A percentile compares a stretch with the other conserved stretches of the same genome.
Evolutionary conservation across 2,888 invertebrate species (phyloP).

Genomic region (Anthrax anthrax): DNA sequence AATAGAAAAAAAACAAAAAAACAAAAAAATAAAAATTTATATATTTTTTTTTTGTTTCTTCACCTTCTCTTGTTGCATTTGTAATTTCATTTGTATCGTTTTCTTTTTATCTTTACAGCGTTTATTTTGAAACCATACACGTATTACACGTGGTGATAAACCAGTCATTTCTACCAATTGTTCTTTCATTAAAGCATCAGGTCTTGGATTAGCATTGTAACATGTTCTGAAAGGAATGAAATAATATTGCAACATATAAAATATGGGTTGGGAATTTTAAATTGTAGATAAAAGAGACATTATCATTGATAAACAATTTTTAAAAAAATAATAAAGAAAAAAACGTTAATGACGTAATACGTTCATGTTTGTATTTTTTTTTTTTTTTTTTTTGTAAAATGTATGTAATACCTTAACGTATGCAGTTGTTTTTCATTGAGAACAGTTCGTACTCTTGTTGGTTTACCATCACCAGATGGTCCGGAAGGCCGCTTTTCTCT

Average conservation of each 20-base stretch:
- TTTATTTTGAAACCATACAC: conserved; percentile 99
- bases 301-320: no score
- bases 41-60: background rate
- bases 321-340: no score
- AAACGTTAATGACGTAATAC: no score
- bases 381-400: no score
- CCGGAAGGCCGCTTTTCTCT: conserved; percentile 37
- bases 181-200: conserved; percentile 98
- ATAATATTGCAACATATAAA: no score
- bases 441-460: conserved; percentile 96
- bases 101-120: conserved; percentile 96
- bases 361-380: no score
- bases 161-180: conserved; percentile 98
- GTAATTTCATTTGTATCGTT: conserved; percentile 91
- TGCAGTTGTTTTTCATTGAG: conserved; percentile 97
- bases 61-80: conserved; percentile 96
- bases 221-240: conserved; percentile 63
- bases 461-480: conserved; percentile 64
- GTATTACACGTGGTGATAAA: conserved; percentile 89
- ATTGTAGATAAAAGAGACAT: no score
- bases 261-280: no score
- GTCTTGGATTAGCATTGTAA: conserved; percentile 94
- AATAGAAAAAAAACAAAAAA: no score
- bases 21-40: no score
- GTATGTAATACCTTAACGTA: conserved; percentile 56